Base-by-base conservation (phyloP, 2,113 vertebrate genomes). In the Tichodroma muraria region DNA sequence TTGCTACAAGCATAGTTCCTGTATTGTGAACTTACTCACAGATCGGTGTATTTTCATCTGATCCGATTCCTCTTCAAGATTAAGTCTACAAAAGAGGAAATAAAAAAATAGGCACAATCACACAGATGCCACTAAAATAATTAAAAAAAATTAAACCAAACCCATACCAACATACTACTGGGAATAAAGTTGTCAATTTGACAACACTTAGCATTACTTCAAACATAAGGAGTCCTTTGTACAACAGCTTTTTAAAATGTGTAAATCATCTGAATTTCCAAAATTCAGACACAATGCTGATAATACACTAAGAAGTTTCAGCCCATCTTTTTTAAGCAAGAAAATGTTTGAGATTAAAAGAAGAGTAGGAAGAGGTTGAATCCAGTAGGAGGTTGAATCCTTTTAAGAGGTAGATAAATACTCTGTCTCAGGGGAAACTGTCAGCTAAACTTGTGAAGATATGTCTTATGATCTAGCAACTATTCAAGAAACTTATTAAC, bases 61-160 rank as follows among this genome's bases (percentile, higher is more conserved):
- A 97, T 99, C 97, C 93, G 99, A 86, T 88, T 99, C 97, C 96
- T 99, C 98, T 87, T 99, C 98, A 89, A 99, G 96, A 85, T 97
- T 96, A 18, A 98, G 94, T 80, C 98, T 99, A 97, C 27, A 63
- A 95, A 93, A 95, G 35, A n/a, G 57, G 18, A 96, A 91, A 81
- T 66, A 30, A 88, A 84, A 73, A 57, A 25, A 28, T 82, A 96
- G 38, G 17, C 85, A 90, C 14, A 88, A 80, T 57, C 27, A 87
- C 45, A 44, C 0, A 75, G 23, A 73, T 5, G 6, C 20, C 35
- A 73, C 33, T 56, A 88, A 94, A 70, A 50, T 11, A 1, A 79
- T 45, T 31, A 2, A 76, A 6, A 80, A n/a, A 93, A 88, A 64
- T 22, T 20, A 73, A 83, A 72, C 10, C 13, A 82, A 71, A 66